Evolutionary conservation across 2,888 invertebrate genomes (phyloP), one percentile per base, ranked within the genome.

Genomic region (Temnothorax rugatulus): DNA sequence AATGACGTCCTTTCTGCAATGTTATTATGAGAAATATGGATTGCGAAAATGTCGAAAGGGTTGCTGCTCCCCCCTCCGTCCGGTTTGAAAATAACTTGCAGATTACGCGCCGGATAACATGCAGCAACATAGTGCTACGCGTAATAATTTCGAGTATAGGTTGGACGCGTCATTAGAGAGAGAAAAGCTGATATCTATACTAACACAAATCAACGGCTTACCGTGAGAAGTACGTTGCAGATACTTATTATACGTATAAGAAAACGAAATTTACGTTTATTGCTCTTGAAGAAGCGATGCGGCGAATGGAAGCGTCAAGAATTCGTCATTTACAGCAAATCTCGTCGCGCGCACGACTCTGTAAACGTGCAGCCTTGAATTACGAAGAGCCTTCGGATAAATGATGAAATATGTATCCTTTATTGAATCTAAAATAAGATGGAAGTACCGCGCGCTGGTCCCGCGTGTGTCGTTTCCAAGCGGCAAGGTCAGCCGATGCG

Each of bases 391-490:
- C 89, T 90, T 87, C 88, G 89, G 84, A 90, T 90, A 90, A 90
- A 87, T 81, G 84, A 89, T 90, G 90, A 90, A 90, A 90, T 90
- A 91, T 88, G 88, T 86, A 89, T 84, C 87, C 88, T 89, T 90
- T 91, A 91, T 90, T 90, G 90, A 90, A 90, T 90, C 88, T 88
- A 88, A 90, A 90, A 90, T 91, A 88, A 90, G 88, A 90, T 89
- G 85, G 79, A 88, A 86, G 89, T 87, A 89, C 86, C 76, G 83
- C 47, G 44, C 5, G 41, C 66, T 75, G 73, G 68, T 66, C 74
- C 61, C 52, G 83, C 84, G 84, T 81, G 85, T 88, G 88, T 89
- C 87, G 90, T 83, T 89, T 89, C 85, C 86, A 88, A 86, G 68
- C 89, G 87, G 88, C 87, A 90, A 89, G 91, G 91, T 89, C 90